Evolutionary conservation across 1,140 invertebrate species (phyloP).

Genomic region (Hylaeus anthracinus): DNA sequence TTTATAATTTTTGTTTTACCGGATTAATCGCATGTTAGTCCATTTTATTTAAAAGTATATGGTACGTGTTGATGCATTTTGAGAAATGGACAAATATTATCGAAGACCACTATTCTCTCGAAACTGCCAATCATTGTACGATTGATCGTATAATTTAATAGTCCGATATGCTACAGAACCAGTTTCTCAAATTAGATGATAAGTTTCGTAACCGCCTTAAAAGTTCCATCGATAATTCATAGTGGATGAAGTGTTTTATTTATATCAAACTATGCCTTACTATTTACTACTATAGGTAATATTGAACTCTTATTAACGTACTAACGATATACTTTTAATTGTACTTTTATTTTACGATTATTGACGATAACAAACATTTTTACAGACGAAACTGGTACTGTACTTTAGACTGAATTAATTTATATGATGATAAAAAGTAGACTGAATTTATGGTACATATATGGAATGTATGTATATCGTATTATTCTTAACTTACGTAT

Average conservation of each 20-base stretch:
- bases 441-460: constrained; percentile 45
- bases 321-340: background rate
- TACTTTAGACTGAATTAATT: constrained; percentile 39
- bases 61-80: constrained; percentile 6
- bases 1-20: constrained; percentile 14
- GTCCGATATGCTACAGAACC: constrained; percentile 31
- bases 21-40: background rate
- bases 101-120: constrained; percentile 42
- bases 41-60: constrained; percentile 28
- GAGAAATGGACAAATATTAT: background rate
- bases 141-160: constrained; percentile 47
- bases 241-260: background rate
- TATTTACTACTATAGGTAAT: background rate
- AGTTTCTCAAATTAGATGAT: constrained; percentile 40
- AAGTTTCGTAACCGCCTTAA: background rate
- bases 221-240: background rate
- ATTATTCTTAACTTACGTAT: constrained; percentile 48
- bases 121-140: constrained; percentile 50
- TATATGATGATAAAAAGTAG: constrained; percentile 35
- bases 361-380: background rate
- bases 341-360: background rate
- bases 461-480: constrained; percentile 9
- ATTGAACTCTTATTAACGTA: background rate
- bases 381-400: constrained; percentile 29
- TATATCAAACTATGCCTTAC: background rate